A percentile compares a stretch with the other conserved stretches of the same genome.
phyloP scores from a whole-genome alignment of 2,113 vertebrate genomes.

The Leuciscus idus region DNA sequence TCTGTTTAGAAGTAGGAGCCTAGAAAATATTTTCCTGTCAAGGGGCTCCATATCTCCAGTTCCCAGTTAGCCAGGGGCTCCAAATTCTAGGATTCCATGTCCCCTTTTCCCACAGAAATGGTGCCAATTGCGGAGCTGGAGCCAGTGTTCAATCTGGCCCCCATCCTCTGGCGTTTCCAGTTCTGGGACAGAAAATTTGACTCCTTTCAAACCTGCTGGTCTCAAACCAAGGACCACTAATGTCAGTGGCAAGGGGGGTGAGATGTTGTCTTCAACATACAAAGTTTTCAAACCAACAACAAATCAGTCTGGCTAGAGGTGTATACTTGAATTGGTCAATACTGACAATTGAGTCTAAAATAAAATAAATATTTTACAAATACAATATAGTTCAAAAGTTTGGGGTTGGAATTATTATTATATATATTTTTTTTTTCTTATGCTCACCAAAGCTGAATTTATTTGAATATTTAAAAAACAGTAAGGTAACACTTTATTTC shows the following conservation, averaged over 20 bases:
- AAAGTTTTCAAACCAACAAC: neutral
- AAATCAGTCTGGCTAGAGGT: neutral
- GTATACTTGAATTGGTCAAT: neutral
- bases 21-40: neutral
- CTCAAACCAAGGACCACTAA: neutral
- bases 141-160: neutral
- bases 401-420: neutral
- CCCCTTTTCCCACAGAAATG: slow-evolving; percentile 3
- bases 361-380: neutral
- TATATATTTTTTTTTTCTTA: neutral
- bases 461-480: no score
- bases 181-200: neutral
- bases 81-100: neutral
- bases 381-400: neutral
- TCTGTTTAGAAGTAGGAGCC: neutral
- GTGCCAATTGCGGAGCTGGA: neutral
- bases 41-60: neutral
- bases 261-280: neutral
- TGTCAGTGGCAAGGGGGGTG: neutral
- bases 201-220: neutral
- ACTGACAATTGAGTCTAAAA: neutral
- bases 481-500: no score
- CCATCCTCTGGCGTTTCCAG: neutral
- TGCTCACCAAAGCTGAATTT: no score
- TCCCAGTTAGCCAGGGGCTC: neutral